A percentile compares a stretch with the other conserved stretches of the same genome.
Evolutionary conservation across 2,888 invertebrate species (phyloP).

Genomic region (Eurytoma adleriae): DNA sequence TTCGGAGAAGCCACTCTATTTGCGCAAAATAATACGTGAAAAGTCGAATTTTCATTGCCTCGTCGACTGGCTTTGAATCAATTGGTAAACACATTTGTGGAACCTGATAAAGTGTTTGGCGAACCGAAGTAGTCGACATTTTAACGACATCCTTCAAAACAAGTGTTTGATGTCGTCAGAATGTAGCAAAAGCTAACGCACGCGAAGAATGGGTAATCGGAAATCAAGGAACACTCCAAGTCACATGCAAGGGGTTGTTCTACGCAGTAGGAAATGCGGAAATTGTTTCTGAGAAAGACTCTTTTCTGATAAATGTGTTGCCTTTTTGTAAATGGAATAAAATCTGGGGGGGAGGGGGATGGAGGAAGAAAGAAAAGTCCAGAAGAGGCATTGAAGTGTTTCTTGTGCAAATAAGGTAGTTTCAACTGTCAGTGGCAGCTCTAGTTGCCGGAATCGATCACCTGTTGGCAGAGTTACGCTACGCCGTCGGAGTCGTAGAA

Average conservation of each 20-base stretch:
- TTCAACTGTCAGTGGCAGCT: conserved; percentile 13
- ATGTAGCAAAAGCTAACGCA: too few relatives aligned
- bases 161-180: too few relatives aligned
- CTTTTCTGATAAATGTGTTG: neutral
- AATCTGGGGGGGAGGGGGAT: neutral
- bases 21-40: too few relatives aligned
- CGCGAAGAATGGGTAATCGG: neutral
- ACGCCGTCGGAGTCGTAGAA: too few relatives aligned
- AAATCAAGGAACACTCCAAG: neutral
- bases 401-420: conserved; percentile 29
- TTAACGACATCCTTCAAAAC: too few relatives aligned
- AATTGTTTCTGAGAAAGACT: conserved; percentile 23
- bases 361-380: too few relatives aligned
- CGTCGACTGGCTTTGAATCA: too few relatives aligned
- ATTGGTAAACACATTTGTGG: too few relatives aligned
- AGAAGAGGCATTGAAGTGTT: conserved; percentile 1
- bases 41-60: too few relatives aligned
- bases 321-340: conserved; percentile 9
- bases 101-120: too few relatives aligned
- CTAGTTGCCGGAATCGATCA: conserved; percentile 15
- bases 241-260: neutral
- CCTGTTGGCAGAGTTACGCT: neutral
- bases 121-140: too few relatives aligned
- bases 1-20: too few relatives aligned
- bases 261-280: neutral